Evolutionary conservation across 2,113 vertebrate species (phyloP).

Genomic region (Pteronura brasiliensis): DNA sequence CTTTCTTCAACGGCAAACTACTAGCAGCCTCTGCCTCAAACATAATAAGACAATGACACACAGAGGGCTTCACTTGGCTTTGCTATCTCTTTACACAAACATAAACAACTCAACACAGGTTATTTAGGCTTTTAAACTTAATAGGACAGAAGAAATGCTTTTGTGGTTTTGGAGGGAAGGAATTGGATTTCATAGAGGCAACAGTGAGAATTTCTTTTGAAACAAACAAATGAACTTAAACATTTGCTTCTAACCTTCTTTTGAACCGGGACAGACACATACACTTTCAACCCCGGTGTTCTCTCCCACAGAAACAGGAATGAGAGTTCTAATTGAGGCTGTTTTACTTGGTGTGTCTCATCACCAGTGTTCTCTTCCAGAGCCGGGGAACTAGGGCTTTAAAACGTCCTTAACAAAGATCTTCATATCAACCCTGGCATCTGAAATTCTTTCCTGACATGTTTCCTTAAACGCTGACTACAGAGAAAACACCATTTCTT

Average conservation of each 20-base stretch:
- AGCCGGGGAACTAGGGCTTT: neutral
- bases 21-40: rapidly evolving
- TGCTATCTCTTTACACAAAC: neutral
- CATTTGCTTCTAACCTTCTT: no score
- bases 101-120: neutral
- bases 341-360: rapidly evolving
- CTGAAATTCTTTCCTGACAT: neutral
- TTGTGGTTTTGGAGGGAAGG: neutral
- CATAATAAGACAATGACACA: rapidly evolving
- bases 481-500: neutral
- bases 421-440: neutral
- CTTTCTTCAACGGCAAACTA: neutral
- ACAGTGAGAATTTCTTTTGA: neutral
- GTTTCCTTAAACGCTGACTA: neutral
- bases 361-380: rapidly evolving
- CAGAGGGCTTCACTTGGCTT: rapidly evolving
- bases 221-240: neutral
- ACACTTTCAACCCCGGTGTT: neutral
- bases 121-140: neutral
- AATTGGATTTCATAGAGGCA: neutral
- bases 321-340: neutral
- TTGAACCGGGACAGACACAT: rapidly evolving
- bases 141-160: neutral
- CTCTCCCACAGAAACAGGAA: neutral
- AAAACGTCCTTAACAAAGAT: neutral